Percentiles rank a stretch among this genome's conserved stretches.
These are phyloP conservation scores for Myiotriccus ornatus DNA, from an alignment of 2,797 vertebrate genomes.

Conservation along the genomic window DNA sequence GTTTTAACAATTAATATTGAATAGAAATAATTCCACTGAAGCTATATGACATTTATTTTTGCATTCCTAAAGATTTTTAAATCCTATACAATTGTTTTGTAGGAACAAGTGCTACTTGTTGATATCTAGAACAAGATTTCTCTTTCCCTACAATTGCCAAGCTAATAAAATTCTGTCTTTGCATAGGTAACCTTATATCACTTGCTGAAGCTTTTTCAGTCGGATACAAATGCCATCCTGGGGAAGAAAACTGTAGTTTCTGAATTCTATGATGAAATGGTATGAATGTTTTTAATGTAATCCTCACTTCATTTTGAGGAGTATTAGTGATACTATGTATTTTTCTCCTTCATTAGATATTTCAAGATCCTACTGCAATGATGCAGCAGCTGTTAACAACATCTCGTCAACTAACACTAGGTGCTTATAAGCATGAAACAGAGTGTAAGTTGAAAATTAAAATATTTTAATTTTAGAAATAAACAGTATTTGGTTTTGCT, in stretches of 20 bases:
- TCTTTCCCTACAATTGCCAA: neutral
- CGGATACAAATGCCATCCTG: slow-evolving; percentile 93
- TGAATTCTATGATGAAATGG: slow-evolving; percentile 99
- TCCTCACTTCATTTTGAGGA: neutral
- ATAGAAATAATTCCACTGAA: neutral
- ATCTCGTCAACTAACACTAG: slow-evolving; percentile 92
- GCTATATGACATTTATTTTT: neutral
- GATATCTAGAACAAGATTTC: neutral
- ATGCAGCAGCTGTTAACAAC: slow-evolving; percentile 97
- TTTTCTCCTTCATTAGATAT: slow-evolving; percentile 82
- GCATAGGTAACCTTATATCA: slow-evolving; percentile 96
- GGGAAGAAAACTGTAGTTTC: slow-evolving; percentile 98
- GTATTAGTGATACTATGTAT: neutral
- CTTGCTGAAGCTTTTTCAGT: slow-evolving; percentile 95
- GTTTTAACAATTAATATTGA: neutral
- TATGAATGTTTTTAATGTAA: slow-evolving; percentile 59
- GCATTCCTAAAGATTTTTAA: neutral
- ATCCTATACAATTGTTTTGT: neutral
- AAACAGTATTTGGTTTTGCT: neutral
- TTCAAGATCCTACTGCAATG: slow-evolving; percentile 98
- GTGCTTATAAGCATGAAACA: slow-evolving; percentile 97
- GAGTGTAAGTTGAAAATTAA: slow-evolving; percentile 85
- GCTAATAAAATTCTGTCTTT: slow-evolving; percentile 31
- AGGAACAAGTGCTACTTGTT: neutral
- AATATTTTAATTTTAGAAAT: neutral